Conservation (phyloP, 2,888 invertebrate species). For the Polia nebulosa region DNA sequence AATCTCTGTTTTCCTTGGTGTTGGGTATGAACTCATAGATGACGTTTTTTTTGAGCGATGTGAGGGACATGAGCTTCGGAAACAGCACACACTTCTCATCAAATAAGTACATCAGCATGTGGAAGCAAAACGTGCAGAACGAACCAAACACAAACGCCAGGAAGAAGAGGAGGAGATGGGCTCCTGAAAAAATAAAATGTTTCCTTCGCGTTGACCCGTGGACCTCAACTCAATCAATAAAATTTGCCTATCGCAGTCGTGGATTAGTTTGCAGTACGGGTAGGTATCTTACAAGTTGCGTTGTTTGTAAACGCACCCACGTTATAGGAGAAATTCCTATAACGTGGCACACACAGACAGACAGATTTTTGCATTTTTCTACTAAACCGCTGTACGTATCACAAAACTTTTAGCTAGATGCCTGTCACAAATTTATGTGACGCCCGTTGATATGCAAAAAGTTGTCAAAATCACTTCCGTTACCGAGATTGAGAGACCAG, state of each 20-base stretch:
- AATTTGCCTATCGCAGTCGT: too few relatives aligned
- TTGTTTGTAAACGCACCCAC: too few relatives aligned
- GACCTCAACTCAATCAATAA: neutral
- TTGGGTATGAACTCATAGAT: conserved; percentile 81
- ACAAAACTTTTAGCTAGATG: too few relatives aligned
- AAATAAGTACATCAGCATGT: conserved; percentile 87
- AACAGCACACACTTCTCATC: conserved; percentile 87
- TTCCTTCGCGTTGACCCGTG: neutral
- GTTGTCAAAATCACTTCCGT: too few relatives aligned
- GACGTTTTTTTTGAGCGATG: conserved; percentile 74
- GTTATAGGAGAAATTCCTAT: too few relatives aligned
- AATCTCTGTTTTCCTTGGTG: conserved; percentile 69
- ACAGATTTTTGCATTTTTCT: too few relatives aligned
- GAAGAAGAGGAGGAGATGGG: conserved; percentile 85
- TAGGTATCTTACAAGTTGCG: neutral
- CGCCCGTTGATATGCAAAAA: too few relatives aligned
- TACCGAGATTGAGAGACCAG: too few relatives aligned
- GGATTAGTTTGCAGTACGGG: too few relatives aligned
- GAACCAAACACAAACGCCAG: conserved; percentile 87
- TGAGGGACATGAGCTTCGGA: conserved; percentile 82
- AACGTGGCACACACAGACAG: too few relatives aligned
- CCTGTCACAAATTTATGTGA: too few relatives aligned
- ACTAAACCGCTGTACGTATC: too few relatives aligned
- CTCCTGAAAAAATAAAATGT: conserved; percentile 73
- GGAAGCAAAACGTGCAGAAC: conserved; percentile 87